Conservation (phyloP, 2,888 invertebrate species). For the Gymnoscelis rufifasciata region DNA sequence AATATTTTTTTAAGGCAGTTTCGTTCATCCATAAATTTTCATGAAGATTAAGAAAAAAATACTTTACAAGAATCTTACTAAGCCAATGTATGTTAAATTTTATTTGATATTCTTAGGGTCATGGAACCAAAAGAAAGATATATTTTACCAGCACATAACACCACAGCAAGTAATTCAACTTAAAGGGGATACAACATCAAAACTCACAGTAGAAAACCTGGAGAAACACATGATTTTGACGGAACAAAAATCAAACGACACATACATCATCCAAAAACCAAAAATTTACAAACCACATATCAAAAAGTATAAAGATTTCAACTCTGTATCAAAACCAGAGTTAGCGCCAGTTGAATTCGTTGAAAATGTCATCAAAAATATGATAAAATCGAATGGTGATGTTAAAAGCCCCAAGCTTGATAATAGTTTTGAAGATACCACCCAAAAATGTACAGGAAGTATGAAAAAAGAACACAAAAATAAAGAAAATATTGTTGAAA, state of each 20-base stretch:
- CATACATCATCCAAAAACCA: not conserved
- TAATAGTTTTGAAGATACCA: too few relatives aligned
- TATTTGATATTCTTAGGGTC: slow-evolving; percentile 5
- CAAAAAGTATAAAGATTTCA: slow-evolving; percentile 10
- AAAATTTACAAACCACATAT: not conserved
- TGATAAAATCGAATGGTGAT: not conserved
- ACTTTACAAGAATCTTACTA: too few relatives aligned
- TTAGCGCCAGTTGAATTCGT: slow-evolving; percentile 8
- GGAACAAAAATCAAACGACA: not conserved
- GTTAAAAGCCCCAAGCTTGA: not conserved
- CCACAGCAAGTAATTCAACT: not conserved
- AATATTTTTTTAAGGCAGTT: too few relatives aligned
- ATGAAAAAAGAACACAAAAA: not conserved
- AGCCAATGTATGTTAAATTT: too few relatives aligned
- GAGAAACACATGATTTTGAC: slow-evolving; percentile 8
- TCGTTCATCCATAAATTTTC: too few relatives aligned
- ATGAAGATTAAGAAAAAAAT: too few relatives aligned
- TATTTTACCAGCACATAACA: slow-evolving; percentile 5
- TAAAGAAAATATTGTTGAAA: not conserved
- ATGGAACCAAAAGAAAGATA: slow-evolving; percentile 9
- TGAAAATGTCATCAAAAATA: slow-evolving; percentile 6
- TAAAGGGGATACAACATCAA: not conserved
- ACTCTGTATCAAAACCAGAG: not conserved
- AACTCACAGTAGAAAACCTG: slow-evolving; percentile 12
- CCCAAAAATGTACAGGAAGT: too few relatives aligned